Percentiles rank a stretch among this genome's conserved stretches.
Conservation (phyloP, 2,797 vertebrate genomes). For the Danionella dracula region DNA sequence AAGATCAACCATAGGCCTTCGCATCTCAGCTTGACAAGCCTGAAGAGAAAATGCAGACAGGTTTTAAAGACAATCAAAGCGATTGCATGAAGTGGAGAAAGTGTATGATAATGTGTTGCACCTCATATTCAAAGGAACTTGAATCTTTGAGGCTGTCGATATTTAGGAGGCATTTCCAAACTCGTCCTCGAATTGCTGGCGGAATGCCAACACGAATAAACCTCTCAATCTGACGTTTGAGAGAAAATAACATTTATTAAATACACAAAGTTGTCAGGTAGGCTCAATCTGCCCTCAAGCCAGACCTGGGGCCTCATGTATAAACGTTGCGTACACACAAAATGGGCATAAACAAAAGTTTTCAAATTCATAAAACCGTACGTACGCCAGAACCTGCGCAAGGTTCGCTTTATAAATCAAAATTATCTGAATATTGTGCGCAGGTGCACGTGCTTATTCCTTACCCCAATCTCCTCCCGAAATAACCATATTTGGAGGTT, state of each 20-base stretch:
- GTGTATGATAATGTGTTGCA: conserved; percentile 10
- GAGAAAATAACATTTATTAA: background rate
- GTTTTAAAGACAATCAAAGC: background rate
- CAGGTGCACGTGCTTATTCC: too few relatives aligned
- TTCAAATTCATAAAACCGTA: too few relatives aligned
- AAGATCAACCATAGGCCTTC: conserved; percentile 62
- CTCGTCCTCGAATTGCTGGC: conserved; percentile 57
- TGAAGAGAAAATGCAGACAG: conserved; percentile 26
- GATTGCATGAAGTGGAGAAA: background rate
- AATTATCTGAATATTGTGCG: too few relatives aligned
- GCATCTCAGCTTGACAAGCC: conserved; percentile 63
- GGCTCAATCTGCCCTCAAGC: too few relatives aligned
- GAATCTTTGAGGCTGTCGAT: conserved; percentile 50
- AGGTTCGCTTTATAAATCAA: too few relatives aligned
- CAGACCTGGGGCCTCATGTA: too few relatives aligned
- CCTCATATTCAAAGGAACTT: conserved; percentile 68
- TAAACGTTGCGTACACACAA: too few relatives aligned
- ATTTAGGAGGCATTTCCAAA: conserved; percentile 69
- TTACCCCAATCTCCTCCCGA: too few relatives aligned
- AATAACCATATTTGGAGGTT: too few relatives aligned
- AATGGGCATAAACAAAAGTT: too few relatives aligned
- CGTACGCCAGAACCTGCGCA: too few relatives aligned
- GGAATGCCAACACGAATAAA: conserved; percentile 68
- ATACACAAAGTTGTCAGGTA: background rate
- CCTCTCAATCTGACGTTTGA: conserved; percentile 58